A percentile compares a stretch with the other conserved stretches of the same genome.
These are phyloP conservation scores for Tillus elongatus DNA, from an alignment of 2,888 invertebrate genomes.

Conservation along the genomic window DNA sequence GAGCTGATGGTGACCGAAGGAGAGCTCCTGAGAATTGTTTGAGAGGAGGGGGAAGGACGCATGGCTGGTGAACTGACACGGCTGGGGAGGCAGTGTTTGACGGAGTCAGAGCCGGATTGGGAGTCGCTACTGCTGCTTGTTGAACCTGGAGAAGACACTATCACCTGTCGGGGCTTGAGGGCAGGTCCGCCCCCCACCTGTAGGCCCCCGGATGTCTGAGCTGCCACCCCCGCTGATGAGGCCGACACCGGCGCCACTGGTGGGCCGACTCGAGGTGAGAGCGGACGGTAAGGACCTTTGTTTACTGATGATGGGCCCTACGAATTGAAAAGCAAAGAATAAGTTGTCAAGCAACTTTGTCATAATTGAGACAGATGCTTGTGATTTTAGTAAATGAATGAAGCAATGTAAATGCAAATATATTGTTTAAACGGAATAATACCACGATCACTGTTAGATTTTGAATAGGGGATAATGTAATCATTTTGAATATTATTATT, in stretches of 20 bases:
- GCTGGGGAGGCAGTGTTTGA: constrained; percentile 51
- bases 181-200: constrained; percentile 6
- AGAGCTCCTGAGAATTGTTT: constrained; percentile 39
- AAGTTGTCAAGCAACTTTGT: too few relatives aligned
- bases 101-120: constrained; percentile 69
- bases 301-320: constrained; percentile 64
- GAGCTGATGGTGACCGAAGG: constrained; percentile 36
- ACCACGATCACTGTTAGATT: too few relatives aligned
- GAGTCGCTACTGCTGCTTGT: constrained; percentile 81
- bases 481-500: too few relatives aligned
- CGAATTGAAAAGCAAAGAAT: not conserved
- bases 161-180: constrained; percentile 47
- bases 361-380: too few relatives aligned
- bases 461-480: too few relatives aligned
- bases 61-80: constrained; percentile 41
- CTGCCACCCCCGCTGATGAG: constrained; percentile 20
- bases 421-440: too few relatives aligned
- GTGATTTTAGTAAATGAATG: too few relatives aligned
- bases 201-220: constrained; percentile 12
- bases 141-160: constrained; percentile 71
- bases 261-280: constrained; percentile 57
- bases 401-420: too few relatives aligned
- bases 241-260: constrained; percentile 38
- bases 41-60: constrained; percentile 41
- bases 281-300: constrained; percentile 64